Conservation (phyloP, 2,113 vertebrate species). For the Pycnonotus jocosus region DNA sequence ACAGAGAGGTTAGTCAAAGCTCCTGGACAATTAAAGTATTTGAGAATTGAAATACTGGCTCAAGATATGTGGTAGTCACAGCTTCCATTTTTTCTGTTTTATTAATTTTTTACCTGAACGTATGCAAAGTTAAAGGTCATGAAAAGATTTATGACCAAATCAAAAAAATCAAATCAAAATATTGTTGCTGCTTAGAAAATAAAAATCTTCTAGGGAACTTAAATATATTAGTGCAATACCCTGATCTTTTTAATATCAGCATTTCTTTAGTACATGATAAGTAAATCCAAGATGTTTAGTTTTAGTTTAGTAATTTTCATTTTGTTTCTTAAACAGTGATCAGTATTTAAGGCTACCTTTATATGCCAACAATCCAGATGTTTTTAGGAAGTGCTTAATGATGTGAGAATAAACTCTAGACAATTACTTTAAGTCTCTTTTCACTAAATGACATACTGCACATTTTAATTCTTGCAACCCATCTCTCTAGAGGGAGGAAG, state of each 20-base stretch:
- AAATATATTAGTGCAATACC: background rate
- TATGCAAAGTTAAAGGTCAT: background rate
- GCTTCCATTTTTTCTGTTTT: background rate
- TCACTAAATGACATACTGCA: accelerated
- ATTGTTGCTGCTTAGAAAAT: background rate
- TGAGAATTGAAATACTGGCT: background rate
- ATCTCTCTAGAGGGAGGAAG: background rate
- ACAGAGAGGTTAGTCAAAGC: background rate
- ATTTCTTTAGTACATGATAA: background rate
- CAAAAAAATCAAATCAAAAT: background rate
- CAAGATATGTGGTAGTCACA: background rate
- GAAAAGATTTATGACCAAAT: background rate
- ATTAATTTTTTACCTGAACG: background rate
- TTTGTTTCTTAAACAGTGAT: background rate
- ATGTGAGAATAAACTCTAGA: background rate
- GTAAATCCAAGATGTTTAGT: background rate
- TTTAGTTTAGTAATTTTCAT: background rate
- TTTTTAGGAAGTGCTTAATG: background rate
- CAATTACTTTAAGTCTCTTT: background rate
- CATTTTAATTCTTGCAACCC: background rate
- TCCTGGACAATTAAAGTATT: background rate
- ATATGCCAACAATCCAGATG: background rate
- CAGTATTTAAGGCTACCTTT: background rate
- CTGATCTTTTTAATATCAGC: background rate
- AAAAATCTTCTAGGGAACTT: background rate